A percentile compares a stretch with the other conserved stretches of the same genome.
Evolutionary conservation across 2,888 invertebrate species (phyloP).

Genomic region (Eristalis pertinax): DNA sequence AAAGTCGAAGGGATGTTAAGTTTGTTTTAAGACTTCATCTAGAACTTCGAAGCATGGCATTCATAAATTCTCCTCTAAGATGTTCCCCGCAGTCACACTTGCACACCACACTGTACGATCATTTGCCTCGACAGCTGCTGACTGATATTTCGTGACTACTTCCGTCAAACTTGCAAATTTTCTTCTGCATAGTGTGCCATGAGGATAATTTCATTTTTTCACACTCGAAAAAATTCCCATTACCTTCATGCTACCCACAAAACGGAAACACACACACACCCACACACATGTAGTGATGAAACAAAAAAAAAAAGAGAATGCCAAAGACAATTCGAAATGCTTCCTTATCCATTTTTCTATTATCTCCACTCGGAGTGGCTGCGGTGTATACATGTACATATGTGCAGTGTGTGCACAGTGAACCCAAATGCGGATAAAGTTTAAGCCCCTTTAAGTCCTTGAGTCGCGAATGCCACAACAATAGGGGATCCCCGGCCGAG

Average conservation of each 20-base stretch:
- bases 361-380: constrained; percentile 14
- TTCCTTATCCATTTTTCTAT: constrained; percentile 41
- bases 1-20: too few species aligned
- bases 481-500: background rate
- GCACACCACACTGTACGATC: constrained; percentile 13
- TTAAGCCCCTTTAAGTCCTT: constrained; percentile 19
- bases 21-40: too few species aligned
- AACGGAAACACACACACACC: background rate
- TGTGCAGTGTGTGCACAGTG: too few species aligned
- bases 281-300: background rate
- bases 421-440: constrained; percentile 1
- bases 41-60: too few species aligned
- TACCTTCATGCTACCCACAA: background rate
- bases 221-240: constrained; percentile 46
- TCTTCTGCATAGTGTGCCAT: background rate
- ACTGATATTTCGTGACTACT: constrained; percentile 1
- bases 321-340: constrained; percentile 26
- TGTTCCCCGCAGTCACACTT: background rate
- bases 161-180: constrained; percentile 20
- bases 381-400: background rate
- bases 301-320: background rate
- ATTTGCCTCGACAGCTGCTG: background rate
- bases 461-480: background rate
- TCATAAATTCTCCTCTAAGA: too few species aligned
- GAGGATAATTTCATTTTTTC: constrained; percentile 45